Percentiles rank a stretch among this genome's conserved stretches.
These are phyloP conservation scores for Cyclura pinguis DNA, from an alignment of 2,797 vertebrate genomes.

Conservation along the genomic window DNA sequence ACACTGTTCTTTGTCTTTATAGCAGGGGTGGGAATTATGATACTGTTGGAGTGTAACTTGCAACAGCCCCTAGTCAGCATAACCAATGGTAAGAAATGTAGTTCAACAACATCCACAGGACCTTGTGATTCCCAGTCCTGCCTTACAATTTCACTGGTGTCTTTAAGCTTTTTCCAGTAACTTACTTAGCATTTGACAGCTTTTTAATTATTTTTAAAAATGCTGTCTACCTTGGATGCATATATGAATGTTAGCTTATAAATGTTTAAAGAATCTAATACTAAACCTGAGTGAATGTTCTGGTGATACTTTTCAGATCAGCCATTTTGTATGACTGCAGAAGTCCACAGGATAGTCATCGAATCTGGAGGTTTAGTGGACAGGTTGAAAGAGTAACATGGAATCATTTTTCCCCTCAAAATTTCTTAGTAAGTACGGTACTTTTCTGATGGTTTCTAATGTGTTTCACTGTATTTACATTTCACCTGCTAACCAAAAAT, in stretches of 20 bases:
- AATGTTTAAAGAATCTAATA: slow-evolving; percentile 13
- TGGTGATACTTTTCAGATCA: slow-evolving; percentile 79
- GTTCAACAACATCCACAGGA: neutral
- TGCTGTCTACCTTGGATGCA: neutral
- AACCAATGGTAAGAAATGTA: neutral
- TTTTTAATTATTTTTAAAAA: neutral
- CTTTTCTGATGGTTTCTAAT: neutral
- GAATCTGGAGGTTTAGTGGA: slow-evolving; percentile 94
- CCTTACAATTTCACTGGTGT: neutral
- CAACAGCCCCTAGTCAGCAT: neutral
- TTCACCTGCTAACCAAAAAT: neutral
- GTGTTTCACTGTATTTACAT: neutral
- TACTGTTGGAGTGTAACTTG: neutral
- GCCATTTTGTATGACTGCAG: slow-evolving; percentile 93
- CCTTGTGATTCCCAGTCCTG: neutral
- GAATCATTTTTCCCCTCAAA: slow-evolving; percentile 95
- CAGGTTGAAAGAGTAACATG: slow-evolving; percentile 94
- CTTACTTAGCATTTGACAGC: neutral
- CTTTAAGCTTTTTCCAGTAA: neutral
- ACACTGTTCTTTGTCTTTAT: neutral
- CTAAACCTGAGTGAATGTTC: neutral
- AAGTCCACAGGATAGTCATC: slow-evolving; percentile 87
- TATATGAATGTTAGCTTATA: neutral
- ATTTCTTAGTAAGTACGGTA: slow-evolving; percentile 88
- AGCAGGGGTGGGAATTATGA: too few relatives aligned